A percentile compares a stretch with the other conserved stretches of the same genome.
Evolutionary conservation across 2,113 vertebrate species (phyloP).

Genomic region (Sebastes fasciatus): DNA sequence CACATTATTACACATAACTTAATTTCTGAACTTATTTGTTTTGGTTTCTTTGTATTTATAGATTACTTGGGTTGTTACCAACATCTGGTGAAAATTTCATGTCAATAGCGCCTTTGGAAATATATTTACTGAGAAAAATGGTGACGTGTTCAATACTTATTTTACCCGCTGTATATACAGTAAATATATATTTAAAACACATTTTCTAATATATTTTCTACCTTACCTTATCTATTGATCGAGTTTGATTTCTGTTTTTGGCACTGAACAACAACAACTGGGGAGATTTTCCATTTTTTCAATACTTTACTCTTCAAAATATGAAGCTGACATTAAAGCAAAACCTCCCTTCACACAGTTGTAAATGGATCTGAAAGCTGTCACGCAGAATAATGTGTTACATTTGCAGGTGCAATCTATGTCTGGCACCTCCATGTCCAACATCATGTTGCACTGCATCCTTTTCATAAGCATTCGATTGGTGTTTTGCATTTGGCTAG

Average conservation of each 20-base stretch:
- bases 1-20: too few species aligned
- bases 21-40: too few species aligned
- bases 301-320: not conserved
- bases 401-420: conserved; percentile 53
- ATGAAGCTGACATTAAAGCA: conserved; percentile 16
- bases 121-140: too few species aligned
- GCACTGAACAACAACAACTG: not conserved
- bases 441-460: conserved; percentile 19
- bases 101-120: too few species aligned
- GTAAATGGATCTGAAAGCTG: conserved; percentile 58
- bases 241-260: not conserved
- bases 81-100: too few species aligned
- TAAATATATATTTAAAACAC: not conserved
- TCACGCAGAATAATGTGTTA: conserved; percentile 52
- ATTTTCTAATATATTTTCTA: not conserved
- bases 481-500: not conserved
- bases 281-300: conserved; percentile 3
- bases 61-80: too few species aligned
- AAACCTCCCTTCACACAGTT: conserved; percentile 20
- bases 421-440: conserved; percentile 46
- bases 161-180: too few species aligned
- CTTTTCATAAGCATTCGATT: not conserved
- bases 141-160: too few species aligned
- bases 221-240: not conserved
- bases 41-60: too few species aligned